Evolutionary conservation across 2,797 vertebrate genomes (phyloP), one percentile per base, ranked within the genome.

Genomic region (Podargus strigoides): DNA sequence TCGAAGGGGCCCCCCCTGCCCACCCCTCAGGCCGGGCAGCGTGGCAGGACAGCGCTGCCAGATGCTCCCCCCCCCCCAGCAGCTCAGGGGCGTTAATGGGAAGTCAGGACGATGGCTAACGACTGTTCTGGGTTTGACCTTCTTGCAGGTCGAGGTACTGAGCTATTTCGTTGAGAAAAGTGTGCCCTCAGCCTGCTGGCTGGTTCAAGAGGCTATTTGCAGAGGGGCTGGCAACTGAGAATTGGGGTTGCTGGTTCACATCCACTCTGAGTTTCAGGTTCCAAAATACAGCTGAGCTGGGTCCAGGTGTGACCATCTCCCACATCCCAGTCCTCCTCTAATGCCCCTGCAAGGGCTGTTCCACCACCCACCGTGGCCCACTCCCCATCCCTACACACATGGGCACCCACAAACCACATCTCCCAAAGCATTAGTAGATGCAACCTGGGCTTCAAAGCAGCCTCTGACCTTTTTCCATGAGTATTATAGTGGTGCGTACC

Each of bases 301-400:
- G 27, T 37, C 46, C 2, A 4, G 21, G 32, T 28, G 47, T 1
- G 27, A 39, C 28, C 52, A 2, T 6, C 16, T 84, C 36, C 6
- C 12, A 1, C 34, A 1, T 10, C 6, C 20, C 82, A 79, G 67
- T 12, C 15, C 23, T 58, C 8, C 52, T 64, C 47, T 75, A 68
- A 60, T 32, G 19, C 1, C 36, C 2, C 52, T 30, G 17, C 32
- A 6, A 39, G 24, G 16, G 15, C 26, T 55, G 9, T 1, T 26
- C 60, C 28, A 15, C 20, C 34, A 1, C 8, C 42, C 13, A n/a
- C 27, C 26, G 4, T 13, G 3, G 11, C 76, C 73, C 55, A 7
- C 60, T 2, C 6, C 16, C 26, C 32, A 4, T 6, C 56, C 49
- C 30, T 3, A 6, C 6, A 3, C 6, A 3, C 0, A 0, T 6